Conservation (phyloP, 2,113 vertebrate species). For the Xyliphius kryptos region DNA sequence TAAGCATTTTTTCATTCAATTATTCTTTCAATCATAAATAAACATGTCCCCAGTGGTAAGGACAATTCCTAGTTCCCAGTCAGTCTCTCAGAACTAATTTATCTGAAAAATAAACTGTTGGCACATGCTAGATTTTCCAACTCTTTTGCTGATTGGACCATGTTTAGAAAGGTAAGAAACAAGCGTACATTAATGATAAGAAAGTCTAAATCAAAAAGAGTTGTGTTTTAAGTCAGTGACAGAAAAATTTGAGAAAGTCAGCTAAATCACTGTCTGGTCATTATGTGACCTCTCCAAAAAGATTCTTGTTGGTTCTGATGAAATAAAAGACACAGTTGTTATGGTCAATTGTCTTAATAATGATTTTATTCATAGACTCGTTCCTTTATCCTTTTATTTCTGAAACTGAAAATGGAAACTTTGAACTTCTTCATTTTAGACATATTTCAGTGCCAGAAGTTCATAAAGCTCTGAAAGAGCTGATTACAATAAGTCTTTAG, state of each 20-base stretch:
- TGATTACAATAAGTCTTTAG: constrained; percentile 2
- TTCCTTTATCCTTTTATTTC: constrained; percentile 6
- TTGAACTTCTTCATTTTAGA: constrained; percentile 23
- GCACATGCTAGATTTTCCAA: constrained; percentile 1
- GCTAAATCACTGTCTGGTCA: not conserved
- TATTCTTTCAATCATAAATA: constrained; percentile 11
- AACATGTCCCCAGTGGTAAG: constrained; percentile 10
- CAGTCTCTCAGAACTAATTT: constrained; percentile 20
- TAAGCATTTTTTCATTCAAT: constrained; percentile 7
- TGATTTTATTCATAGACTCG: constrained; percentile 7
- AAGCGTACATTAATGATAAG: constrained; percentile 2
- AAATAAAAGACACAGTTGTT: constrained; percentile 4
- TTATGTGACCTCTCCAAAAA: not conserved
- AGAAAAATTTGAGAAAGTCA: not conserved
- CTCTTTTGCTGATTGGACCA: constrained; percentile 4
- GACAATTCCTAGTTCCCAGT: constrained; percentile 7
- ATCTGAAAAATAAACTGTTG: constrained; percentile 10
- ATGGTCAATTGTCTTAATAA: constrained; percentile 7
- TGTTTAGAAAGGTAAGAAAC: constrained; percentile 11
- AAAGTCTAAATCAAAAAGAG: constrained; percentile 6
- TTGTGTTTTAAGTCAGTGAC: constrained; percentile 11
- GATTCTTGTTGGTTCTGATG: not conserved
- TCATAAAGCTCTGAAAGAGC: constrained; percentile 4
- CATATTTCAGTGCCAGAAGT: not conserved
- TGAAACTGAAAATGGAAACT: constrained; percentile 8